Base-by-base conservation (phyloP, 2,113 vertebrate species). In the Pachycephala philippinensis region DNA sequence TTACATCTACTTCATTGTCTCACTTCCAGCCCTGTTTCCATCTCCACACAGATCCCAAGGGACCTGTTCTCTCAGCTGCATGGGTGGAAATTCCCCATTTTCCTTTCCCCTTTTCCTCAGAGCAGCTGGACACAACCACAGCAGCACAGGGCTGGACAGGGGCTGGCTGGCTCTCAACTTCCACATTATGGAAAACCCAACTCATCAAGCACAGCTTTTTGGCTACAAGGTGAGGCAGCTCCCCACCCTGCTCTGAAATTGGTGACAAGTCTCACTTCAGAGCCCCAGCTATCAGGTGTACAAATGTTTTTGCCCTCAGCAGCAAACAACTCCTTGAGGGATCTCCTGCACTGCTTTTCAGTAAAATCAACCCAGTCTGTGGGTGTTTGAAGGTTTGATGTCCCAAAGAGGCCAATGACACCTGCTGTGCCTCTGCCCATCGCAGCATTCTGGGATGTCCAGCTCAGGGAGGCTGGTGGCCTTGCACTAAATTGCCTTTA, bases 371-470 rank as follows among this genome's bases (percentile, higher is more conserved):
- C 23, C 11, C 19, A 11, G 15, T 40, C 40, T 27, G 31, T 74
- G 69, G 40, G 24, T 60, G 68, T 35, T 11, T 35, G 66, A 49
- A 83, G 44, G 71, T 33, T 1, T 68, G 59, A 53, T 65, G 54
- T 65, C 52, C 60, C 79, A 39, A 27, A 56, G 6, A 37, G 23
- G 59, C 28, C 68, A 21, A 2, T 4, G 28, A 24, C 69, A 66
- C 26, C 44, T 30, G 23, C 53, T 15, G 69, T 20, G 68, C 37
- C 30, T 11, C 68, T 2, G 7, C 21, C 63, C 50, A 42, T 19
- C 1, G 2, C 22, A 27, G 10, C 13, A 1, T 2, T 10, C 39
- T 0, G 0, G 45, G 37, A 52, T 11, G 50, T 3, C 49, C 59
- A 18, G 24, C 57, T 6, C 37, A 17, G 45, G 33, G n/a, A 76